phyloP scores from a whole-genome alignment of 1,140 invertebrate species.

The Drosophila pseudoobscura region DNA sequence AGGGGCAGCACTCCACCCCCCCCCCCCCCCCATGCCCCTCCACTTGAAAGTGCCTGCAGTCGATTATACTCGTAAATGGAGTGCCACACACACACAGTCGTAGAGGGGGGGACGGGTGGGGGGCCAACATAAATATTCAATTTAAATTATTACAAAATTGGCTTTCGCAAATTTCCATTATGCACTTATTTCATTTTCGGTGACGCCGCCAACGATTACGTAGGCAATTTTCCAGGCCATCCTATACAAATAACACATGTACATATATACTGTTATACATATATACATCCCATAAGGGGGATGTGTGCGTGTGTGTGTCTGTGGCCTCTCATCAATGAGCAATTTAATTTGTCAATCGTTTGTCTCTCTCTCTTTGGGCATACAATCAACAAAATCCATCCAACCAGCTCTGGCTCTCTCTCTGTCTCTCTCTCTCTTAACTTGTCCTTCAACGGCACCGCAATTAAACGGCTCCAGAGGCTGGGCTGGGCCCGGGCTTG shows the following conservation, averaged over 20 bases:
- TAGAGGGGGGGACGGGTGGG: not conserved
- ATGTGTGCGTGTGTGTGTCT: not conserved
- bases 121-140: slow-evolving; percentile 75
- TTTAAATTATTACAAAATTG: slow-evolving; percentile 81
- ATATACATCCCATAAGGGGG: not conserved
- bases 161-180: slow-evolving; percentile 79
- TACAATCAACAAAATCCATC: slow-evolving; percentile 75
- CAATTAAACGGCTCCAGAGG: slow-evolving; percentile 59
- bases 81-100: slow-evolving; percentile 23
- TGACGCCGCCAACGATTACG: slow-evolving; percentile 48
- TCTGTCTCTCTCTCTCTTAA: slow-evolving; percentile 28
- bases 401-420: slow-evolving; percentile 1
- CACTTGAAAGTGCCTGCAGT: slow-evolving; percentile 64
- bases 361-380: slow-evolving; percentile 38
- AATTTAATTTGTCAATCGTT: slow-evolving; percentile 79
- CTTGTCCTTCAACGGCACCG: slow-evolving; percentile 43
- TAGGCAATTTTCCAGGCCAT: slow-evolving; percentile 49
- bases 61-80: slow-evolving; percentile 59
- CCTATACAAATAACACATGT: slow-evolving; percentile 7
- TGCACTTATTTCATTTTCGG: slow-evolving; percentile 74
- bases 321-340: slow-evolving; percentile 77
- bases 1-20: no score
- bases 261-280: no score
- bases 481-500: slow-evolving; percentile 39
- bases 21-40: not conserved